phyloP scores from a whole-genome alignment of 2,888 invertebrate species.

The Harpalus rubripes region DNA sequence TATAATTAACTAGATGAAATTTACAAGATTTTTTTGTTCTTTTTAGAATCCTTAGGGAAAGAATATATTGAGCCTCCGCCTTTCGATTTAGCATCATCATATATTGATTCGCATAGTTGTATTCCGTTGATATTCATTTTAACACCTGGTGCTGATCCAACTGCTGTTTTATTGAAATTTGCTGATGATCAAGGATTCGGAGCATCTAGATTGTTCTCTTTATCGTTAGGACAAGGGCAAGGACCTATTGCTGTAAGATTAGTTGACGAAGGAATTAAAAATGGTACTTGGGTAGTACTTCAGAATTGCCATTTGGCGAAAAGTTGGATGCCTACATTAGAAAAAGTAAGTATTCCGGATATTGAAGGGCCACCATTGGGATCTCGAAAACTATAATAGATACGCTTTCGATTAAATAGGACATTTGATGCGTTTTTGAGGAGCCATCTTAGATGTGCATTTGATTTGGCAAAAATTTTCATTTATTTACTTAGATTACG shows the following conservation, averaged over 20 bases:
- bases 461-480: too few species aligned
- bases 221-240: constrained; percentile 96
- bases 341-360: constrained; percentile 81
- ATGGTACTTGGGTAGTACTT: constrained; percentile 95
- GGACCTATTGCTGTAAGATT: constrained; percentile 92
- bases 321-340: constrained; percentile 95
- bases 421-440: too few species aligned
- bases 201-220: constrained; percentile 85
- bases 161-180: constrained; percentile 92
- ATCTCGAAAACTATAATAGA: too few species aligned
- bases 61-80: constrained; percentile 93
- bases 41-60: constrained; percentile 69
- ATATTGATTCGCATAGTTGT: constrained; percentile 90
- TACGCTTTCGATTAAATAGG: too few species aligned
- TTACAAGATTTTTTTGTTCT: too few species aligned
- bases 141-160: constrained; percentile 96
- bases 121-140: constrained; percentile 95
- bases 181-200: constrained; percentile 95
- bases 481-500: too few species aligned
- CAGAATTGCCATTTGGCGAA: constrained; percentile 98
- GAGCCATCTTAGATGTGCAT: too few species aligned
- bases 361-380: too few species aligned
- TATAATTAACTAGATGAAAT: too few species aligned
- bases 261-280: constrained; percentile 90
- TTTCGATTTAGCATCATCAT: constrained; percentile 92